Conservation (phyloP, 2,113 vertebrate genomes). For the Cygnus buccinator region DNA sequence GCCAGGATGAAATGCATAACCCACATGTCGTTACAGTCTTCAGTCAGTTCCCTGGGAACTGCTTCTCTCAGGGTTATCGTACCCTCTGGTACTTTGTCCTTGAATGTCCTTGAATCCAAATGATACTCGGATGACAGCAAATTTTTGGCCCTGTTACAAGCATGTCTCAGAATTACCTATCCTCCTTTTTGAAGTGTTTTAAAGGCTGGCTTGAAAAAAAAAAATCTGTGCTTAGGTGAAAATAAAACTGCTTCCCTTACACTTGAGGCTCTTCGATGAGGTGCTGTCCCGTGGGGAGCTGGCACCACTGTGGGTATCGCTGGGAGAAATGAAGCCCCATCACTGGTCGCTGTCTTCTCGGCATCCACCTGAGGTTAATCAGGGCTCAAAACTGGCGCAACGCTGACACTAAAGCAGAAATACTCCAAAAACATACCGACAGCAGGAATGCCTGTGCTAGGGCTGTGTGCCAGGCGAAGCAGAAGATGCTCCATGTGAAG, state of each 20-base stretch:
- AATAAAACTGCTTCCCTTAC: background rate
- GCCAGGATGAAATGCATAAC: background rate
- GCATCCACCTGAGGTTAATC: background rate
- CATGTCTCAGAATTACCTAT: background rate
- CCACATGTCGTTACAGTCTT: background rate
- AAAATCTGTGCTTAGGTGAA: background rate
- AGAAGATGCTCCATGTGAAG: background rate
- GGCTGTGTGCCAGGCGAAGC: background rate
- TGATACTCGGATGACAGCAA: background rate
- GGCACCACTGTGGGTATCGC: background rate
- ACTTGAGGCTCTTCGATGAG: background rate
- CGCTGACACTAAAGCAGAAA: background rate
- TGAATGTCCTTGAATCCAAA: background rate
- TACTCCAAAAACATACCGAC: background rate
- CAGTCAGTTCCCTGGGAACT: background rate
- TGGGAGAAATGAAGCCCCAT: background rate
- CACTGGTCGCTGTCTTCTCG: background rate
- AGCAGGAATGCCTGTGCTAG: rapidly evolving
- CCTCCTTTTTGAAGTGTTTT: slow-evolving; percentile 19
- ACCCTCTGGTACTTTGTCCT: background rate
- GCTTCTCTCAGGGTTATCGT: background rate
- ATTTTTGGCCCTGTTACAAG: background rate
- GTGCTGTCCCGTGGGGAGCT: background rate
- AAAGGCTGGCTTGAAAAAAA: background rate
- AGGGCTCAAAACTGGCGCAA: background rate